These are phyloP conservation scores for Scomberomorus guttatus DNA, from an alignment of 2,797 vertebrate genomes.

Conservation along the genomic window DNA sequence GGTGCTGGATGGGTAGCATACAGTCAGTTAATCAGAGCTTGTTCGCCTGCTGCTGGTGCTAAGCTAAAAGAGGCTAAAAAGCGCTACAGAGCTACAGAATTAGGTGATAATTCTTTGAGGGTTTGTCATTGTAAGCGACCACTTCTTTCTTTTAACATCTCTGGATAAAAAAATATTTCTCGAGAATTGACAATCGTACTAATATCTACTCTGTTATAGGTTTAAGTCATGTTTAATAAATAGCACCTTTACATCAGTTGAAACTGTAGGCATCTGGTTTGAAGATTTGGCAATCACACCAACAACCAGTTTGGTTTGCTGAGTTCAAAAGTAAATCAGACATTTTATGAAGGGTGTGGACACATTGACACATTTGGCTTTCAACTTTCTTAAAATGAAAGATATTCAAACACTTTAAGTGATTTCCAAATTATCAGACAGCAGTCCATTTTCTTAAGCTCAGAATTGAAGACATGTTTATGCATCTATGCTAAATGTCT, in stretches of 20 bases:
- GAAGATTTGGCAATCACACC: not conserved
- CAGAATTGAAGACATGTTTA: not conserved
- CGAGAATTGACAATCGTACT: not conserved
- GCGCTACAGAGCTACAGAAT: too few species aligned
- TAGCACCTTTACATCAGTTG: not conserved
- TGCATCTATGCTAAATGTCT: not conserved
- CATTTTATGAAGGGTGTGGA: not conserved
- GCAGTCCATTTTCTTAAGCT: not conserved
- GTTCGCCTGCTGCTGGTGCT: too few species aligned
- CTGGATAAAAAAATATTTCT: not conserved
- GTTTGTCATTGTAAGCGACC: too few species aligned
- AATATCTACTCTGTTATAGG: not conserved
- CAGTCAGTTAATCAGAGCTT: too few species aligned
- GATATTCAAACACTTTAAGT: not conserved
- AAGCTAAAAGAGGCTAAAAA: too few species aligned
- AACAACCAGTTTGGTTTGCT: not conserved
- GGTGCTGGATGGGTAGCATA: too few species aligned
- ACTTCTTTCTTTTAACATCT: too few species aligned
- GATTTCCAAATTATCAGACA: not conserved
- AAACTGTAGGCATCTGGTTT: not conserved
- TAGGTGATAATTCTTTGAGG: too few species aligned
- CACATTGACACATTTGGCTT: not conserved
- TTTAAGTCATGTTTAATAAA: not conserved
- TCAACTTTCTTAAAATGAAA: not conserved
- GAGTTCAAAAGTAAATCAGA: not conserved